Conservation (phyloP, 2,888 invertebrate genomes). For the Caenorhabditis doughertyi region DNA sequence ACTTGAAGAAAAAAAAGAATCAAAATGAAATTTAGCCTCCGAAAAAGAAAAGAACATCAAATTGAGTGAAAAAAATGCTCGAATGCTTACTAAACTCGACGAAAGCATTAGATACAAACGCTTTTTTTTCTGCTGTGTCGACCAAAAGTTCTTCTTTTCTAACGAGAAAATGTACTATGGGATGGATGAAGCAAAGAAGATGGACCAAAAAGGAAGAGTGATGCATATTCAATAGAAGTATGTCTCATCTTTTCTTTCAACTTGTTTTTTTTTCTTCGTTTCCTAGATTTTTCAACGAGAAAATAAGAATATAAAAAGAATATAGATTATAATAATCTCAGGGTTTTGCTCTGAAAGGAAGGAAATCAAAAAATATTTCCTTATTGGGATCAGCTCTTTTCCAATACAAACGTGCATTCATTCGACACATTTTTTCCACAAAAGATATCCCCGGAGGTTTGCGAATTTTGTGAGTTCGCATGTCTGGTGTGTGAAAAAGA, state of each 20-base stretch:
- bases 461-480: constrained; percentile 23
- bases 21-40: constrained; percentile 55
- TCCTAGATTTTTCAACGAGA: neutral
- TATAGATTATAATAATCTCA: too few species aligned
- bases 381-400: constrained; percentile 44
- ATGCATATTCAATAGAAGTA: constrained; percentile 38
- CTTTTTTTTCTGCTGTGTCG: neutral
- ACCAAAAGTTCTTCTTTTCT: constrained; percentile 4
- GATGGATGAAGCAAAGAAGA: neutral
- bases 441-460: constrained; percentile 28
- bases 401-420: constrained; percentile 26
- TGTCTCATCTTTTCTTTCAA: constrained; percentile 30
- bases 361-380: constrained; percentile 30
- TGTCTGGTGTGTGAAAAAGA: constrained; percentile 1
- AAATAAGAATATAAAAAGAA: neutral
- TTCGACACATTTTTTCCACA: constrained; percentile 8
- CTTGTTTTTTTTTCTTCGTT: neutral
- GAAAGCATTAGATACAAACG: constrained; percentile 3
- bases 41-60: constrained; percentile 45
- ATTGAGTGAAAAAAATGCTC: constrained; percentile 15
- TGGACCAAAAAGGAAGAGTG: constrained; percentile 2
- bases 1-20: constrained; percentile 12
- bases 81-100: neutral
- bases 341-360: too few species aligned
- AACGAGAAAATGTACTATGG: constrained; percentile 14